Conservation (phyloP, 2,888 invertebrate genomes). For the Pogonocherus hispidulus region DNA sequence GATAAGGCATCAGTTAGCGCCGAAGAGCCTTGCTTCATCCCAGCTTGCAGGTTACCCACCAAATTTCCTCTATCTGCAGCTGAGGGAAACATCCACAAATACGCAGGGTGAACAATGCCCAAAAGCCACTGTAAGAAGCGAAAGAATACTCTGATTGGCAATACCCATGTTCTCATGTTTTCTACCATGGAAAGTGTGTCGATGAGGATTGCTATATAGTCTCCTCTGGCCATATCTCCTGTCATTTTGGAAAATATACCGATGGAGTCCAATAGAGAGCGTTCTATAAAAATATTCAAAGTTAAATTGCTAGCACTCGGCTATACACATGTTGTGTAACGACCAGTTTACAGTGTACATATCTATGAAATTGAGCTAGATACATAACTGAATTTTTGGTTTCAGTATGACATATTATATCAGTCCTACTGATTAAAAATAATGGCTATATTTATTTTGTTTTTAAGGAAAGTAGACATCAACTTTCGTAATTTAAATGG, state of each 20-base stretch:
- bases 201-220: constrained; percentile 30
- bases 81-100: constrained; percentile 34
- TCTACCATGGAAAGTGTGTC: constrained; percentile 25
- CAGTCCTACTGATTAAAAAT: too few species aligned
- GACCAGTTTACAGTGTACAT: too few species aligned
- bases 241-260: constrained; percentile 2
- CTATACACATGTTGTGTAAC: too few species aligned
- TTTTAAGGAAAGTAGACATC: too few species aligned
- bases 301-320: too few species aligned
- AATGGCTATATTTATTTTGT: too few species aligned
- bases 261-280: neutral
- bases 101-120: constrained; percentile 35
- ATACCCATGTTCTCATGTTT: neutral
- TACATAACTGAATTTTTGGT: too few species aligned
- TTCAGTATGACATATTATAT: too few species aligned
- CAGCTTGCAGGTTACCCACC: neutral
- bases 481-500: too few species aligned
- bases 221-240: constrained; percentile 31
- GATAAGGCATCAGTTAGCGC: neutral
- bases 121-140: neutral
- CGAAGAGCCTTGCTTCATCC: neutral
- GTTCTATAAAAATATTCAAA: neutral
- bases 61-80: neutral
- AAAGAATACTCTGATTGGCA: neutral
- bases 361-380: too few species aligned